Percentiles rank a stretch among this genome's conserved stretches.
Evolutionary conservation across 2,888 invertebrate genomes (phyloP).

Genomic region (Drosophila sordidapex): DNA sequence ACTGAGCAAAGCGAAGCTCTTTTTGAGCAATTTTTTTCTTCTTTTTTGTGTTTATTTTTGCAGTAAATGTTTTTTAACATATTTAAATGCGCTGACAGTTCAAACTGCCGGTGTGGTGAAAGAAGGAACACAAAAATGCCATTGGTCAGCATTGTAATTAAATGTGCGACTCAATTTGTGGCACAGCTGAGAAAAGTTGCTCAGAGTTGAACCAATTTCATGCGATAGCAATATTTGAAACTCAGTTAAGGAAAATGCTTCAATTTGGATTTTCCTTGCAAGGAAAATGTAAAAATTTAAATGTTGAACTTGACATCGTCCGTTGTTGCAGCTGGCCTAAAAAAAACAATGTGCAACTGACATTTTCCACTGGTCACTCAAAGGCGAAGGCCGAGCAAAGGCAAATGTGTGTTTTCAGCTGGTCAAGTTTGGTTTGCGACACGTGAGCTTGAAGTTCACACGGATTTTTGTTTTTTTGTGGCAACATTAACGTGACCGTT

Average conservation of each 20-base stretch:
- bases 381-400: conserved; percentile 43
- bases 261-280: not conserved
- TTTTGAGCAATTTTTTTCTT: conserved; percentile 41
- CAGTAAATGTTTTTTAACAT: conserved; percentile 33
- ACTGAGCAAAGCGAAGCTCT: conserved; percentile 31
- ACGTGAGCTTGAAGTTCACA: conserved; percentile 57
- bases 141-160: conserved; percentile 52
- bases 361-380: conserved; percentile 8
- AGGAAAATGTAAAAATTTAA: not conserved
- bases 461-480: conserved; percentile 45
- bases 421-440: conserved; percentile 5
- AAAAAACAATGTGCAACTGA: not conserved
- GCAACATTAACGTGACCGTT: conserved; percentile 56
- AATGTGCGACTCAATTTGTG: conserved; percentile 58
- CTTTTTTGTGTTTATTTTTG: conserved; percentile 15
- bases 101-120: conserved; percentile 34
- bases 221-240: conserved; percentile 1
- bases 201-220: conserved; percentile 5
- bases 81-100: conserved; percentile 43
- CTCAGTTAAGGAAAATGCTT: not conserved
- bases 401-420: conserved; percentile 1
- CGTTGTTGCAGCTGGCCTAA: conserved; percentile 11
- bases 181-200: conserved; percentile 22
- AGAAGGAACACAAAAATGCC: conserved; percentile 10
- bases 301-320: conserved; percentile 39